A percentile compares a stretch with the other conserved stretches of the same genome.
phyloP scores from a whole-genome alignment of 2,113 vertebrate genomes.

The Struthio camelus region DNA sequence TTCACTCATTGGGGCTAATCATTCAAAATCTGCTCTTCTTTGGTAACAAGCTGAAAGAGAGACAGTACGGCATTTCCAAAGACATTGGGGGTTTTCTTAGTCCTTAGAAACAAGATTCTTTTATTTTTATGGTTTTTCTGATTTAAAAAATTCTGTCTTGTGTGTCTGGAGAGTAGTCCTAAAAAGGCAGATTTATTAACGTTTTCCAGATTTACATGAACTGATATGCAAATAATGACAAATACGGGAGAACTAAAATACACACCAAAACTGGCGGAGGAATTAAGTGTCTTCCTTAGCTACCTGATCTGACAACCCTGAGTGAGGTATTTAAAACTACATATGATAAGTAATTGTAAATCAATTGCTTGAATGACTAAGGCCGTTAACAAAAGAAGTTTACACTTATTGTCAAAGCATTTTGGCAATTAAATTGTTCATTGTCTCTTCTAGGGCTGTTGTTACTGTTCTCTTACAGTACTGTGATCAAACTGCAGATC shows the following conservation, averaged over 20 bases:
- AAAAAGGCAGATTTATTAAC: not conserved
- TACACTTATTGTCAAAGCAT: not conserved
- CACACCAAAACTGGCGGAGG: not conserved
- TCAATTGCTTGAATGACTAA: not conserved
- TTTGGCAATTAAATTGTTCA: not conserved
- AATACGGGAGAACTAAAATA: not conserved
- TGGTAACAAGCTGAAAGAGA: conserved; percentile 25
- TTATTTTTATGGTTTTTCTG: not conserved
- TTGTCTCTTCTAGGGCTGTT: not conserved
- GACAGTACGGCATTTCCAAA: not conserved
- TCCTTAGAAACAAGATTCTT: conserved; percentile 34
- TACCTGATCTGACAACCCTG: not conserved
- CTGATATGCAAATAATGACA: conserved; percentile 5
- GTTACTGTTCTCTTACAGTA: not conserved
- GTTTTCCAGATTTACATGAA: conserved; percentile 4
- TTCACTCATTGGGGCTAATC: conserved; percentile 49
- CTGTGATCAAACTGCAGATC: not conserved
- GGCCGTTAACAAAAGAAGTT: not conserved
- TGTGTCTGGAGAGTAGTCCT: not conserved
- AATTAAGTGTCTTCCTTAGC: not conserved
- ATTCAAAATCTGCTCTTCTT: conserved; percentile 47
- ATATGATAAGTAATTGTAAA: not conserved
- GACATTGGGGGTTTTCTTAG: not conserved
- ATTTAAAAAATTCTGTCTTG: not conserved
- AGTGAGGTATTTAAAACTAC: not conserved